Evolutionary conservation across 2,797 vertebrate genomes (phyloP).

Genomic region (Sebastes minor): DNA sequence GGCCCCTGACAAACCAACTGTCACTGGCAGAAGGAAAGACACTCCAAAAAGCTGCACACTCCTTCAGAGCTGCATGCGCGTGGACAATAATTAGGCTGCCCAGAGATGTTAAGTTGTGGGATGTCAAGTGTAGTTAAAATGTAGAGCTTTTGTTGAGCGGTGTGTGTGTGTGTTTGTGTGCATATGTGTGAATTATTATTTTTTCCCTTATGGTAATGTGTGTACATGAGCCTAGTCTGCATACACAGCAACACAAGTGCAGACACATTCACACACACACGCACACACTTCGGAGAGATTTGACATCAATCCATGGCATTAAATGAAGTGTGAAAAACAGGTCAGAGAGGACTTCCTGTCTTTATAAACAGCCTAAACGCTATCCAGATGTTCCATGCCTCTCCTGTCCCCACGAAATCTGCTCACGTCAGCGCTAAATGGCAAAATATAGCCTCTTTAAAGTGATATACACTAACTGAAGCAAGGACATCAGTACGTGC

Average conservation of each 20-base stretch:
- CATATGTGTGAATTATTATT: conserved; percentile 26
- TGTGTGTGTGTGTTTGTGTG: not conserved
- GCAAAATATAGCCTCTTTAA: conserved; percentile 79
- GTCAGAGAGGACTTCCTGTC: conserved; percentile 80
- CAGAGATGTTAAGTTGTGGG: conserved; percentile 59
- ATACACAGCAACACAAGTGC: conserved; percentile 18
- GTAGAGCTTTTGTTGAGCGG: conserved; percentile 36
- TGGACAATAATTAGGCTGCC: conserved; percentile 73
- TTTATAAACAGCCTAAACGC: conserved; percentile 78
- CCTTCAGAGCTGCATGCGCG: conserved; percentile 51
- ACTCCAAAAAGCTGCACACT: conserved; percentile 51
- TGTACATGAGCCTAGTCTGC: conserved; percentile 10
- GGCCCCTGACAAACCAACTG: conserved; percentile 72
- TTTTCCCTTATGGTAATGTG: conserved; percentile 29
- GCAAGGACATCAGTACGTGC: conserved; percentile 67
- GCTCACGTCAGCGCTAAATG: conserved; percentile 76
- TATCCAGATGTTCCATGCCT: conserved; percentile 76
- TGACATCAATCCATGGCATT: conserved; percentile 75
- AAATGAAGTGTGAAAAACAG: conserved; percentile 82
- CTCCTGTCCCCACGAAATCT: conserved; percentile 67
- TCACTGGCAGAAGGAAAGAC: conserved; percentile 68
- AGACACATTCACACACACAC: not conserved
- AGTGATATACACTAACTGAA: conserved; percentile 73
- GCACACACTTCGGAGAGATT: conserved; percentile 40
- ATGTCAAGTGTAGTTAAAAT: conserved; percentile 69